Base-by-base conservation (phyloP, 2,888 invertebrate species). In the Lycocerus yunnanus region DNA sequence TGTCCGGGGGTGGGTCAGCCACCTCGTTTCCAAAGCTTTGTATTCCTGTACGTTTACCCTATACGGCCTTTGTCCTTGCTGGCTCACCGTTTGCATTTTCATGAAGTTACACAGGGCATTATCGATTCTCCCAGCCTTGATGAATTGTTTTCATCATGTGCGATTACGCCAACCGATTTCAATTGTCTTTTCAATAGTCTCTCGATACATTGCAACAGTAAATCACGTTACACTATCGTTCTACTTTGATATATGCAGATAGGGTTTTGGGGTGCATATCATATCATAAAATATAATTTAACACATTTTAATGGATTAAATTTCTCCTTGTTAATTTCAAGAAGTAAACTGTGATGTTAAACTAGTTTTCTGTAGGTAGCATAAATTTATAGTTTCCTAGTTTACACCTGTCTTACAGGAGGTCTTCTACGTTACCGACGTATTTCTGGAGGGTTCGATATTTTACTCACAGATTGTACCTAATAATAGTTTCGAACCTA, bases 91-190 rank as follows among this genome's bases (percentile, higher is more conserved):
- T 85, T 83, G 84, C 83, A 84, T 85, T 85, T 85, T 84, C 84
- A 84, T 84, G 83, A 83, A 84, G 83, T 84, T 81, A 75, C 79
- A 72, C 77, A 71, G 72, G 79, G 76, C 74, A 73, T 69, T 84
- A 85, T 85, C 84, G 85, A 85, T 84, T 84, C 79, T 73, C 79
- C 75, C 80, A 82, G 83, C 84, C 83, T 85, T 87, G 87, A 87
- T 87, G 86, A 86, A 87, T 87, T 85, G 87, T 87, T 87, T 87
- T 87, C 87, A 87, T 87, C 87, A 87, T 87, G 86, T 86, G 85
- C 86, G 86, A 87, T 87, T 87, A 87, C 85, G 83, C 82, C 81
- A 85, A 78, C 83, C 85, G 85, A 86, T 87, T 87, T 87, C 87
- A 87, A 87, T 87, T 87, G 87, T 85, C 85, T 86, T 87, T 87